phyloP scores from a whole-genome alignment of 2,888 invertebrate genomes.

The Villa cingulata region DNA sequence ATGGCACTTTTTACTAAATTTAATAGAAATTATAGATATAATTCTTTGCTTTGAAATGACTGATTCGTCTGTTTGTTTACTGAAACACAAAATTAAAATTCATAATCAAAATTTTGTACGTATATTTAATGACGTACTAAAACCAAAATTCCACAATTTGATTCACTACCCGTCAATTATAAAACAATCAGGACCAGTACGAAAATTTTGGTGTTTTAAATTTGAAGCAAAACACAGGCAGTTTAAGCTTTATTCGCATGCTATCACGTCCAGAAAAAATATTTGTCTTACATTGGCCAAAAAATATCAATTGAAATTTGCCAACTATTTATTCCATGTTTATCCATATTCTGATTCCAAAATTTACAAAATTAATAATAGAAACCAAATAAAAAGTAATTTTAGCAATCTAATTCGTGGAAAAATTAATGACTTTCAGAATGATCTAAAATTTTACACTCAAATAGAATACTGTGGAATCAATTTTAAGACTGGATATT shows the following conservation, averaged over 20 bases:
- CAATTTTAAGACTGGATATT: too few relatives aligned
- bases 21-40: constrained; percentile 18
- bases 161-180: constrained; percentile 14
- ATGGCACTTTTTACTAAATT: constrained; percentile 17
- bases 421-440: too few relatives aligned
- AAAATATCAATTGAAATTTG: constrained; percentile 12
- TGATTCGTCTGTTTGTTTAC: constrained; percentile 7
- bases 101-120: constrained; percentile 8
- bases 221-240: too few relatives aligned
- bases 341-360: too few relatives aligned
- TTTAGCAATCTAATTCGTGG: too few relatives aligned
- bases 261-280: background rate
- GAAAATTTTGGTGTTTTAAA: constrained; percentile 12
- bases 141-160: constrained; percentile 12
- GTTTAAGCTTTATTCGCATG: background rate
- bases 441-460: too few relatives aligned
- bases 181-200: constrained; percentile 11
- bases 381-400: too few relatives aligned
- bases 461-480: too few relatives aligned
- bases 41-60: constrained; percentile 10
- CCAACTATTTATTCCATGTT: background rate
- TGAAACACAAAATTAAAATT: constrained; percentile 6
- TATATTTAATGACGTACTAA: background rate
- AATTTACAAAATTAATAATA: too few relatives aligned
- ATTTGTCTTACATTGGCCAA: constrained; percentile 9